phyloP scores from a whole-genome alignment of 2,888 invertebrate genomes.

The Campoletis raptor region DNA sequence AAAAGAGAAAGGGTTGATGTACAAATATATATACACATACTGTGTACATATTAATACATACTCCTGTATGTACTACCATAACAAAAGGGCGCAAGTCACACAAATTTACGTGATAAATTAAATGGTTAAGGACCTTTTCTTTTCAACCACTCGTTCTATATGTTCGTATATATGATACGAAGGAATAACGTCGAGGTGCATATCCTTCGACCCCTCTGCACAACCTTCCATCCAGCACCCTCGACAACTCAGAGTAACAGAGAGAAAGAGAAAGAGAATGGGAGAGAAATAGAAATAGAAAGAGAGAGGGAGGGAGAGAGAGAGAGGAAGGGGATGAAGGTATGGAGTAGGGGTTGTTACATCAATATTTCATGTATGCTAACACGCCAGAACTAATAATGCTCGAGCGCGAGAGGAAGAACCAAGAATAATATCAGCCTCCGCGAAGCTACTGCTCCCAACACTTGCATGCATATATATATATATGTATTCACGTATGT shows the following conservation, averaged over 20 bases:
- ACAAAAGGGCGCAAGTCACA: conserved; percentile 23
- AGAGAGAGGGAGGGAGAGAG: conserved; percentile 57
- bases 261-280: conserved; percentile 45
- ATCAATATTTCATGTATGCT: conserved; percentile 85
- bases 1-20: conserved; percentile 16
- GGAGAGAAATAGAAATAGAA: conserved; percentile 46
- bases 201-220: conserved; percentile 17
- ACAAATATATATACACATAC: conserved; percentile 1
- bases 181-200: conserved; percentile 32
- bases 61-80: neutral
- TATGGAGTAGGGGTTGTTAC: conserved; percentile 78
- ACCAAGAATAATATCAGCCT: conserved; percentile 84
- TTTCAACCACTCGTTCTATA: neutral
- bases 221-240: neutral
- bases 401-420: conserved; percentile 81
- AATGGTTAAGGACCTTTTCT: neutral
- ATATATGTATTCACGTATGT: conserved; percentile 32
- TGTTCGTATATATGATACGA: conserved; percentile 11
- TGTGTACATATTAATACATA: neutral
- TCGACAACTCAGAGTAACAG: neutral
- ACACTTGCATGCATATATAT: conserved; percentile 47
- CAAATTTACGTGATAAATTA: neutral
- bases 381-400: conserved; percentile 85
- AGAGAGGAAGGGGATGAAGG: conserved; percentile 62
- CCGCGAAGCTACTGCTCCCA: conserved; percentile 59